Base-by-base conservation (phyloP, 1,140 invertebrate species). In the Camponotus vicinus region DNA sequence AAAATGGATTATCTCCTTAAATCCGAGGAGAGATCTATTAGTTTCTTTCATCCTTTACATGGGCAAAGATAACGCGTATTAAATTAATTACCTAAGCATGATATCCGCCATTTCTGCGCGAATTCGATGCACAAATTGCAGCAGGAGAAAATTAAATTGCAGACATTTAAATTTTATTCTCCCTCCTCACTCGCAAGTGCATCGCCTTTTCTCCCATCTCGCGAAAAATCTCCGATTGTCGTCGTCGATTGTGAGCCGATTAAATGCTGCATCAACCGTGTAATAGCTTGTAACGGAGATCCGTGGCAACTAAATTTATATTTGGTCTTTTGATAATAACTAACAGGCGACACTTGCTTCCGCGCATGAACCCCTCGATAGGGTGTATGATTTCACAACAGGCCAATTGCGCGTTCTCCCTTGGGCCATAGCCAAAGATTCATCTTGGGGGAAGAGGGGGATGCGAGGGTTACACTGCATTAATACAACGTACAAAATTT, bases 241-340 rank as follows among this genome's bases (percentile, higher is more conserved):
- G 52, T 37, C 73, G 18, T 42, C 15, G 18, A 69, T 55, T 11
- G 63, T n/a, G 34, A 82, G 66, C 21, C 11, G 45, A 70, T 3
- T 34, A 32, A 69, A 57, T 52, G 21, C 63, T 4, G 45, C 45
- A 69, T 79, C 45, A 79, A 67, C 27, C 57, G 52, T 49, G 21
- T 77, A 71, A 27, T n/a, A 88, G 90, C 89, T 87, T 92, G 92
- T 92, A 92, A 93, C 83, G 85, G 88, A 92, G 91, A 93, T 78
- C 40, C 87, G 92, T 92, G 90, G 92, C 91, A 93, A 88, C 80
- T 21, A 27, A 67, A 83, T 71, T 71, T 78, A 42, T 40, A 89
- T 67, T 42, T 27, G 32, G 11, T 15, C 13, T 73, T 59, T 27
- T 78, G 15, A 15, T 15, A 42, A 73, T 78, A 83, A 83, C 61